phyloP scores from a whole-genome alignment of 2,113 vertebrate genomes.

The Pipa parva region DNA sequence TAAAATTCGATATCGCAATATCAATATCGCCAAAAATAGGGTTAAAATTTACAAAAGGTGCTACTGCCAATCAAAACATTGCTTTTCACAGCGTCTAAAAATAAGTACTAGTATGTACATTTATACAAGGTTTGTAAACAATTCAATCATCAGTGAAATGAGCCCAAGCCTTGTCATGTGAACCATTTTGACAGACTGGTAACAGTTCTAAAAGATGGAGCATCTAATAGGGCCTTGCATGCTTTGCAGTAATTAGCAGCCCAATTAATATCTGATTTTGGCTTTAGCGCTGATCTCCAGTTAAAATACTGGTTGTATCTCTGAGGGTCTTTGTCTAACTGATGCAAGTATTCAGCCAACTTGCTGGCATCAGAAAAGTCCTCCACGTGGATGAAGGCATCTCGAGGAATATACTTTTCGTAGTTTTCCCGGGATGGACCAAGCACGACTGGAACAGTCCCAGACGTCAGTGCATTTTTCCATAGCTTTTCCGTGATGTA shows the following conservation, averaged over 20 bases:
- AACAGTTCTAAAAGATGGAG: background rate
- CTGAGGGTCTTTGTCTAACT: slow-evolving; percentile 45
- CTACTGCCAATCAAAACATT: too few species aligned
- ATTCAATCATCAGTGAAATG: too few species aligned
- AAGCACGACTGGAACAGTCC: slow-evolving; percentile 57
- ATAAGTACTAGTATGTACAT: too few species aligned
- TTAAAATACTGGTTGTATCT: slow-evolving; percentile 51
- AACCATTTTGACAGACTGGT: slow-evolving; percentile 8
- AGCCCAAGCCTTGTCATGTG: background rate
- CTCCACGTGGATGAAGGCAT: slow-evolving; percentile 62
- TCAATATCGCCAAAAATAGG: too few species aligned
- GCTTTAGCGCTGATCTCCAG: slow-evolving; percentile 51
- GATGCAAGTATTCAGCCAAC: slow-evolving; percentile 51
- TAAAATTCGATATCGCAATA: too few species aligned
- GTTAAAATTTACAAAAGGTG: too few species aligned
- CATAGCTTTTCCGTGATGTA: slow-evolving; percentile 69
- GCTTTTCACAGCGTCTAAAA: too few species aligned
- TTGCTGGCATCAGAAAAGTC: slow-evolving; percentile 53
- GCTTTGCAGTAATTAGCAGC: slow-evolving; percentile 33
- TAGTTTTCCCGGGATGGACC: slow-evolving; percentile 58
- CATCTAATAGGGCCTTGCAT: slow-evolving; percentile 49
- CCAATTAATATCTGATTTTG: slow-evolving; percentile 54
- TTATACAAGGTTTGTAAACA: too few species aligned
- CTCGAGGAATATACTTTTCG: slow-evolving; percentile 50
- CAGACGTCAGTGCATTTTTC: slow-evolving; percentile 56